Conservation (phyloP, 1,140 invertebrate genomes). For the Chironomus striatipennis region DNA sequence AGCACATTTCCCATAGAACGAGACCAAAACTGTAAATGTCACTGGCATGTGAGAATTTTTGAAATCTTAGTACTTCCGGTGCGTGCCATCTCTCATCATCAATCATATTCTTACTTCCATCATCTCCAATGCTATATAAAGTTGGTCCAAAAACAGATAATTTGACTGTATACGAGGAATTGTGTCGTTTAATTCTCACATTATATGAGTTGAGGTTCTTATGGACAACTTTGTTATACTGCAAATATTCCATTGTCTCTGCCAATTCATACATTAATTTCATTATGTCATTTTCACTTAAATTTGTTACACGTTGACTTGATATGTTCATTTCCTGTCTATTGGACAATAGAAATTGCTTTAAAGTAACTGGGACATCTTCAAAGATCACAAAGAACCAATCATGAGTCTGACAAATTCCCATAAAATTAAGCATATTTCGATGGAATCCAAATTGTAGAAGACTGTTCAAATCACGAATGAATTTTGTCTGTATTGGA, state of each 20-base stretch:
- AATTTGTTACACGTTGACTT: conserved; percentile 42
- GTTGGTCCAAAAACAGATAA: conserved; percentile 30
- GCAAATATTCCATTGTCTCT: conserved; percentile 57
- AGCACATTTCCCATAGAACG: conserved; percentile 72
- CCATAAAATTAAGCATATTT: conserved; percentile 64
- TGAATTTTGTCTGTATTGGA: conserved; percentile 54
- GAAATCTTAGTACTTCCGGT: conserved; percentile 60
- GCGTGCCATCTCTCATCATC: conserved; percentile 71
- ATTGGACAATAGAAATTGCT: conserved; percentile 55
- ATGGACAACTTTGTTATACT: conserved; percentile 54
- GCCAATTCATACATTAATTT: conserved; percentile 46
- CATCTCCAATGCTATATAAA: conserved; percentile 32
- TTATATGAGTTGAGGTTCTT: conserved; percentile 62
- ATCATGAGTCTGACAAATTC: conserved; percentile 67
- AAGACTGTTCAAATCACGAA: conserved; percentile 63
- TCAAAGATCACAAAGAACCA: conserved; percentile 62
- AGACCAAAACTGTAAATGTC: conserved; percentile 78
- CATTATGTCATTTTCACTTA: conserved; percentile 38
- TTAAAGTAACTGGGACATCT: conserved; percentile 54
- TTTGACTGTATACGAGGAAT: conserved; percentile 32
- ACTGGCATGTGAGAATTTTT: conserved; percentile 55
- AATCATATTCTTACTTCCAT: conserved; percentile 41
- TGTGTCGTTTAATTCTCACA: conserved; percentile 44
- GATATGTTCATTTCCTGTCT: conserved; percentile 31
- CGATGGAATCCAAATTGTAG: conserved; percentile 57